Evolutionary conservation across 2,888 invertebrate species (phyloP), one percentile per base, ranked within the genome.

Genomic region (Caenorhabditis doughertyi): DNA sequence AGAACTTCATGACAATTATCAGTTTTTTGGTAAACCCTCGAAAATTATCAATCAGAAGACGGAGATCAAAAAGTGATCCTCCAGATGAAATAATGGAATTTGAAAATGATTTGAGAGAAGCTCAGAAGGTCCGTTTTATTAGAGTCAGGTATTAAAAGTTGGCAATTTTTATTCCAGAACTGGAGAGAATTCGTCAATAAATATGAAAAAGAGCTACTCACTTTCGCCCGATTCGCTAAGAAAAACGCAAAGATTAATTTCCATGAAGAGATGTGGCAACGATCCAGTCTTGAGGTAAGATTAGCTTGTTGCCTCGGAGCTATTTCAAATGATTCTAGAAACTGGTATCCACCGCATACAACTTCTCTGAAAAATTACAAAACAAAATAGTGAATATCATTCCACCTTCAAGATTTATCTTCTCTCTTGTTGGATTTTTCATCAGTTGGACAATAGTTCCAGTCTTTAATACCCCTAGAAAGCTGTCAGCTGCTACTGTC

Each of bases 371-470:
- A 21, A 39, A 13, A n/a, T 4, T 62, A 13, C 72, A 72, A 16
- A 58, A 62, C 29, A 55, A 49, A 21, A 74, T 56, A 1, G 73
- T 65, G 0, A 21, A 25, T 27, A 42, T 55, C 44, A 65, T 74
- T 16, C 65, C 73, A 5, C 73, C 73, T 16, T 55, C 73, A 11
- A 53, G 74, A 25, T 65, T 58, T 11, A 16, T 74, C 1, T 65
- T 74, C 21, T 18, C 47, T 18, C 27, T 74, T 0, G 44, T 74
- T 18, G 39, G 25, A 21, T 74, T 65, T 23, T 18, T 55, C 2
- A 56, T 58, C 49, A 74, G 47, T 21, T 74, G 74, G 74, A 74
- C 74, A 0, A 23, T 74, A 1, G 16, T 56, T 29, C 74, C 74
- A 16, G 56, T 74, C 4, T 29, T 58, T 23, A 65, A 56, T 13